Evolutionary conservation across 2,797 vertebrate genomes (phyloP).

Genomic region (Rhinophrynus dorsalis): DNA sequence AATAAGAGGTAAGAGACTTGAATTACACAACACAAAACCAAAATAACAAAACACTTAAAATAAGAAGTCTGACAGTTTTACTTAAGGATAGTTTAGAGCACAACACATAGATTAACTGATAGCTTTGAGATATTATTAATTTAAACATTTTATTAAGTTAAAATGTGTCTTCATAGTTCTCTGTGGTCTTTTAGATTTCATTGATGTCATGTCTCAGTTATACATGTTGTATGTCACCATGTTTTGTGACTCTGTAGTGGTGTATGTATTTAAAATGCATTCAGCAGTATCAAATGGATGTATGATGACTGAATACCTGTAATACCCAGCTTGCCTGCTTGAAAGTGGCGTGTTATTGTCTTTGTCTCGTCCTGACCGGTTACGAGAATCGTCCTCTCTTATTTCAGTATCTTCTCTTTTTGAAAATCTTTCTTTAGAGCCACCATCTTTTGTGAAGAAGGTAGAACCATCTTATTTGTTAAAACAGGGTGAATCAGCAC

Average conservation of each 20-base stretch:
- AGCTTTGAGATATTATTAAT: not conserved
- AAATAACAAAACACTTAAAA: not conserved
- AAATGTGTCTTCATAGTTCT: not conserved
- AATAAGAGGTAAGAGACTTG: constrained; percentile 90
- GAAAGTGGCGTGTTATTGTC: too few species aligned
- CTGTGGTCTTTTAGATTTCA: not conserved
- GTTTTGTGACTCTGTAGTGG: too few species aligned
- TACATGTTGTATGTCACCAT: not conserved
- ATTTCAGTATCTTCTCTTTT: constrained; percentile 52
- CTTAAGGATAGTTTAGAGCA: not conserved
- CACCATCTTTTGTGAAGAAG: constrained; percentile 91
- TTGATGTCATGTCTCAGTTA: not conserved
- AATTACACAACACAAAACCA: not conserved
- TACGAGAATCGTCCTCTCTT: not conserved
- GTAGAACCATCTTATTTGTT: constrained; percentile 89
- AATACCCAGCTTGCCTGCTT: not conserved
- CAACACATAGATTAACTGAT: not conserved
- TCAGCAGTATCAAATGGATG: too few species aligned
- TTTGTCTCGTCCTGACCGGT: constrained; percentile 11
- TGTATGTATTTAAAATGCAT: not conserved
- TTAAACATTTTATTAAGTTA: too few species aligned
- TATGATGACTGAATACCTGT: not conserved
- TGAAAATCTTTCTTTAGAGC: constrained; percentile 74
- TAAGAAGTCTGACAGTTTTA: too few species aligned
- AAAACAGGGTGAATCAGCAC: constrained; percentile 88